A percentile compares a stretch with the other conserved stretches of the same genome.
phyloP scores from a whole-genome alignment of 2,797 vertebrate genomes.

The Halcyon badia region DNA sequence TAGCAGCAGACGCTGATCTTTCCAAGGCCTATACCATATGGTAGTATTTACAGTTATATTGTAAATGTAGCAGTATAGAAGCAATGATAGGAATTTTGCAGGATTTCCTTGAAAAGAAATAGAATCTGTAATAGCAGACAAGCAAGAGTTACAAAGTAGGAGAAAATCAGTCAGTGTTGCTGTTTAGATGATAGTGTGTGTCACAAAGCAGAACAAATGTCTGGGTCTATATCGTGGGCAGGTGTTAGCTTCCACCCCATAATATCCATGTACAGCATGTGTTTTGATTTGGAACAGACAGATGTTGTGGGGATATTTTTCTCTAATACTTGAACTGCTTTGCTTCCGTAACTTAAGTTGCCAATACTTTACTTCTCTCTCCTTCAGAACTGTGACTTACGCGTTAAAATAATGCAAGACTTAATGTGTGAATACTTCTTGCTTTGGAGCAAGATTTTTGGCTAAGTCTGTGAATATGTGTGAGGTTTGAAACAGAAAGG shows the following conservation, averaged over 20 bases:
- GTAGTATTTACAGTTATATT: background rate
- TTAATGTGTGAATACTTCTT: background rate
- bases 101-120: background rate
- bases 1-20: background rate
- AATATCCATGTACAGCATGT: background rate
- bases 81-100: accelerated
- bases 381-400: background rate
- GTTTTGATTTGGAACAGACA: background rate
- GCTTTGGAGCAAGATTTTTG: background rate
- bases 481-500: background rate
- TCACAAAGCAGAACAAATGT: background rate
- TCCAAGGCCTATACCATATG: accelerated
- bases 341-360: background rate
- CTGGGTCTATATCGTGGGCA: background rate
- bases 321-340: background rate
- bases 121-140: background rate
- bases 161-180: background rate
- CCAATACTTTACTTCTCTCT: background rate
- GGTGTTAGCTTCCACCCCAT: background rate
- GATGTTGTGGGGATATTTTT: background rate
- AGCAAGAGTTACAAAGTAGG: background rate
- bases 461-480: background rate
- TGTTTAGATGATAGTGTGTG: background rate
- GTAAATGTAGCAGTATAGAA: accelerated
- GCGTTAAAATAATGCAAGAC: background rate